Base-by-base conservation (phyloP, 2,888 invertebrate genomes). In the Loripinus fragilis region DNA sequence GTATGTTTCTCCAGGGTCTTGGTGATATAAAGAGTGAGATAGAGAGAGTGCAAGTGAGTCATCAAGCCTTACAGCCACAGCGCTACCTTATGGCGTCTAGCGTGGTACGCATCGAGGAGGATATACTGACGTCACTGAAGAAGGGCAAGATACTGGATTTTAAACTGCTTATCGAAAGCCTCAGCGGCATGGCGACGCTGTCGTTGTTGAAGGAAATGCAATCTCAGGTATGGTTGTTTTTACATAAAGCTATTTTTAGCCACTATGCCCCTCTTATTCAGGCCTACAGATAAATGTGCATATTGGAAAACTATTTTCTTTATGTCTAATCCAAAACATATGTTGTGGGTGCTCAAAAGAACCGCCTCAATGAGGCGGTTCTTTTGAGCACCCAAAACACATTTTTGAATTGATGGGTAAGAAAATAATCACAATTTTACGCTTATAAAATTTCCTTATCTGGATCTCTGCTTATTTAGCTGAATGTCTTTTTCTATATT, bases 191-290 rank as follows among this genome's bases (percentile, higher is more conserved):
- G 20, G 38, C 30, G 17, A 10, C 77, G 1, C 23, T 71, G 67
- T 50, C 67, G 5, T 35, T 71, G 20, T 42, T 81, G 41, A 71
- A 78, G 35, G 66, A 72, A 12, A 72, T 81, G 76, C 81, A 81
- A 28, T 78, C 75, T 17, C 55, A 71, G 78, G 81, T 81, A 45
- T 45, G 5, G 7, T 38, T 12, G 12, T 3, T 5, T 20, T 45
- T 45, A 45, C 45, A 20, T 20, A 45, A 45, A 20, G 20, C 15
- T 8, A 15, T 20, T 15, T 45, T 45, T 45, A 12, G 12, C 7
- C 7, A 38, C 38, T 38, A 38, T 5, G 12, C 38, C 38, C 38
- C 5, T 5, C 5, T 38, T 38, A 12, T 12, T 8, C 38, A 38
- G 5, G 38, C 5, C 5, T 38, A 38, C 12, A 38, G 38, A 38